Evolutionary conservation across 2,797 vertebrate species (phyloP).

Genomic region (Epinephelus coioides): DNA sequence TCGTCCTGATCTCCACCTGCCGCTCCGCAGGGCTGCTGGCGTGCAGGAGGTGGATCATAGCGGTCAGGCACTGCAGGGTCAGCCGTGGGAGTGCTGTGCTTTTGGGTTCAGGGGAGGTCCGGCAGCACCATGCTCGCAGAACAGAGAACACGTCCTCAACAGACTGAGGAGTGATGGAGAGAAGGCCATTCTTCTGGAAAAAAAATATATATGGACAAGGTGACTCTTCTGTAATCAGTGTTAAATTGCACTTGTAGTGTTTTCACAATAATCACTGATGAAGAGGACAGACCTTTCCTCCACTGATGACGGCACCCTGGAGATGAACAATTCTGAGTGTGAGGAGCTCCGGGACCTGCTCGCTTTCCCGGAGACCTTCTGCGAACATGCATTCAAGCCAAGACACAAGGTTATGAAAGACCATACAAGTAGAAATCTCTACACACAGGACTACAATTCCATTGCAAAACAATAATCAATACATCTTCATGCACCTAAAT

Average conservation of each 20-base stretch:
- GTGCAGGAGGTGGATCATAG: conserved; percentile 92
- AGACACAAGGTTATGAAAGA: conserved; percentile 19
- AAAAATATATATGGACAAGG: not conserved
- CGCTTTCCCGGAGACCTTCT: conserved; percentile 89
- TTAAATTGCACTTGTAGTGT: conserved; percentile 5
- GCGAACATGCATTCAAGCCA: conserved; percentile 36
- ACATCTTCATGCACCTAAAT: too few species aligned
- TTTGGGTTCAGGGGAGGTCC: conserved; percentile 37
- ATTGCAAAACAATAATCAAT: too few species aligned
- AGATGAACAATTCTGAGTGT: conserved; percentile 91
- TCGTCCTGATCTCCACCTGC: conserved; percentile 87
- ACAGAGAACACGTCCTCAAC: conserved; percentile 91
- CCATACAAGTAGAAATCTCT: too few species aligned
- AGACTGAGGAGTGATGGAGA: conserved; percentile 85
- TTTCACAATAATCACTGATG: conserved; percentile 22
- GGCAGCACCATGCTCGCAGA: conserved; percentile 85
- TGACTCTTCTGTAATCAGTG: not conserved
- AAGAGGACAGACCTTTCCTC: conserved; percentile 88
- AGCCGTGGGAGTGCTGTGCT: conserved; percentile 78
- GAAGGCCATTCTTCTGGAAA: conserved; percentile 91
- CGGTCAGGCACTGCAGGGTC: conserved; percentile 87
- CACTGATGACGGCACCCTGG: conserved; percentile 92
- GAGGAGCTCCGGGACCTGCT: conserved; percentile 86
- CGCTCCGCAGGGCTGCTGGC: conserved; percentile 88
- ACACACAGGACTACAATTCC: too few species aligned